phyloP scores from a whole-genome alignment of 2,888 invertebrate genomes.

The Drosophila monieri region DNA sequence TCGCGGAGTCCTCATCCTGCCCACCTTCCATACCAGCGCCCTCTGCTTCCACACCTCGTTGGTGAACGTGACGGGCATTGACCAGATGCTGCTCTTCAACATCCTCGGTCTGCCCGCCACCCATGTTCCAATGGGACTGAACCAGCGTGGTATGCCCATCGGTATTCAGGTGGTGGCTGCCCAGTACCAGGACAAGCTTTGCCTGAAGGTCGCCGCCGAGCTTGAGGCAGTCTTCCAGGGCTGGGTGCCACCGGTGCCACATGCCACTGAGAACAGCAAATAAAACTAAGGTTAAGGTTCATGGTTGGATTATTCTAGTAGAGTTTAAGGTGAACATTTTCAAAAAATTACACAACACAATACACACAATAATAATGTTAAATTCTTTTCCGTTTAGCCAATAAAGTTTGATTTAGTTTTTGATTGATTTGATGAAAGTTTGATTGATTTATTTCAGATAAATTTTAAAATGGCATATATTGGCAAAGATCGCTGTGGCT shows the following conservation, averaged over 20 bases:
- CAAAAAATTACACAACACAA: neutral
- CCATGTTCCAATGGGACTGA: constrained; percentile 89
- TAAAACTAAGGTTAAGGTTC: constrained; percentile 41
- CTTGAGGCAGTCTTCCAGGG: constrained; percentile 92
- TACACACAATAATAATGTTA: neutral
- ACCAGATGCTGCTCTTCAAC: constrained; percentile 76
- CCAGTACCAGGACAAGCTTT: constrained; percentile 91
- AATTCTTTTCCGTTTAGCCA: neutral
- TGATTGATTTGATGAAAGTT: no score
- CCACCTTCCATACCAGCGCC: constrained; percentile 88
- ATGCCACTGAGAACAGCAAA: constrained; percentile 21
- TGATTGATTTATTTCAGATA: no score
- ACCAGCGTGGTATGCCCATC: constrained; percentile 87
- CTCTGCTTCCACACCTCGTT: constrained; percentile 88
- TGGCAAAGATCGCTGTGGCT: no score
- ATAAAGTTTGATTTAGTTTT: no score
- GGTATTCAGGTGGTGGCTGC: constrained; percentile 92
- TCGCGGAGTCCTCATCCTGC: constrained; percentile 90
- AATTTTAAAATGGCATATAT: no score
- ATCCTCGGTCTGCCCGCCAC: constrained; percentile 90
- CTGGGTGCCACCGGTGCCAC: constrained; percentile 87
- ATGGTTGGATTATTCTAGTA: constrained; percentile 27
- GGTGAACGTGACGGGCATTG: constrained; percentile 83
- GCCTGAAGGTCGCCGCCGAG: constrained; percentile 91
- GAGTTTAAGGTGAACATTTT: neutral